A percentile compares a stretch with the other conserved stretches of the same genome.
phyloP scores from a whole-genome alignment of 2,888 invertebrate species.

The Nemotelus pantherinus region DNA sequence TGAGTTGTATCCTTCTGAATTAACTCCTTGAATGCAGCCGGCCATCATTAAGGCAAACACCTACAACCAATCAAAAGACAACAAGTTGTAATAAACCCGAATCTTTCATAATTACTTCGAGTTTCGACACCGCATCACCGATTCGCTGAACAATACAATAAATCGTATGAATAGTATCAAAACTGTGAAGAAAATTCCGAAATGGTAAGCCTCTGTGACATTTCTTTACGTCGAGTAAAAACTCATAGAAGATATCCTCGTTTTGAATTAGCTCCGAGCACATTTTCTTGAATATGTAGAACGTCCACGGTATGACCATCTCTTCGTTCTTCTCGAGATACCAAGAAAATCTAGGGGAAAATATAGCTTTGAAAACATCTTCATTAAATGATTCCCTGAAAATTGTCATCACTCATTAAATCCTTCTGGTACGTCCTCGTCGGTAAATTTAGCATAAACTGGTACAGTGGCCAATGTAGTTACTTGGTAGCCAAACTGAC shows the following conservation, averaged over 20 bases:
- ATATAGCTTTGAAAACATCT: not conserved
- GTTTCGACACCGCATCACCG: not conserved
- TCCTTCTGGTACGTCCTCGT: conserved; percentile 13
- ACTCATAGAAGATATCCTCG: conserved; percentile 5
- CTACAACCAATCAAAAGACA: conserved; percentile 20
- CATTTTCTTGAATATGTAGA: conserved; percentile 22
- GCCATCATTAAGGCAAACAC: conserved; percentile 46
- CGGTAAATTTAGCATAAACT: not conserved
- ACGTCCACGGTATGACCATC: conserved; percentile 8
- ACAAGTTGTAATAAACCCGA: not conserved
- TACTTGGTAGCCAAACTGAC: conserved; percentile 9
- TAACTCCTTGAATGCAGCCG: conserved; percentile 34
- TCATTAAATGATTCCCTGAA: not conserved
- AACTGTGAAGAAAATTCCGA: conserved; percentile 47
- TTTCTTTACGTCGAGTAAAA: conserved; percentile 40
- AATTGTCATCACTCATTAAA: conserved; percentile 12
- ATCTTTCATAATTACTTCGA: conserved; percentile 28
- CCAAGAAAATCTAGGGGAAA: conserved; percentile 13
- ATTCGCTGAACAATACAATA: conserved; percentile 43
- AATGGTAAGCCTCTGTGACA: conserved; percentile 41
- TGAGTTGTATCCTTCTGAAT: conserved; percentile 44
- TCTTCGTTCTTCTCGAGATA: conserved; percentile 23
- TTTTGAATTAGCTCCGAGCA: not conserved
- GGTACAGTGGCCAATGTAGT: conserved; percentile 7
- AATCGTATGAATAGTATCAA: conserved; percentile 44